These are phyloP conservation scores for Novumbra hubbsi DNA, from an alignment of 2,797 vertebrate species.

Conservation along the genomic window DNA sequence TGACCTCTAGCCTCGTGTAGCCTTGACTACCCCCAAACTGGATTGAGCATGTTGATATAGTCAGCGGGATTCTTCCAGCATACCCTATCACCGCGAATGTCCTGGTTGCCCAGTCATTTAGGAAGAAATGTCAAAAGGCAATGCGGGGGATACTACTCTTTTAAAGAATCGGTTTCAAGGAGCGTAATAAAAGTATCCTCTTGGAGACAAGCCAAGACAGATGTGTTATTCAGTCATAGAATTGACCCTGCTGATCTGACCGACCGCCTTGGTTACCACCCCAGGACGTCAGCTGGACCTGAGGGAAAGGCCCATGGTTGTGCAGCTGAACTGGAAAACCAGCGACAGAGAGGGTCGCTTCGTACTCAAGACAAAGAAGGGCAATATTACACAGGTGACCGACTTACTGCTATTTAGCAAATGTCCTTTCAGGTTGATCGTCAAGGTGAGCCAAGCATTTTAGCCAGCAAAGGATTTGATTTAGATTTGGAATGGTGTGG, in stretches of 20 bases:
- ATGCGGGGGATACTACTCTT: too few relatives aligned
- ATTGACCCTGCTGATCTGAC: not conserved
- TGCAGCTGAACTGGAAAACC: slow-evolving; percentile 89
- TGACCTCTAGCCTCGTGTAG: too few relatives aligned
- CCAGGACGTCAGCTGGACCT: slow-evolving; percentile 83
- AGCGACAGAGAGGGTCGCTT: slow-evolving; percentile 86
- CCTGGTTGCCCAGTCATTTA: too few relatives aligned
- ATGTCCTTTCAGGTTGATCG: not conserved
- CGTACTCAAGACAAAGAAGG: slow-evolving; percentile 85
- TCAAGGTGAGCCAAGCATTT: not conserved
- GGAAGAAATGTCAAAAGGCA: too few relatives aligned
- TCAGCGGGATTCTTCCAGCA: too few relatives aligned
- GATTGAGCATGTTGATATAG: too few relatives aligned
- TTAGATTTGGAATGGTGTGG: not conserved
- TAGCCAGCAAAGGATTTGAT: not conserved
- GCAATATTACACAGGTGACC: slow-evolving; percentile 75
- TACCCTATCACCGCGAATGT: too few relatives aligned
- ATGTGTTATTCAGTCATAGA: not conserved
- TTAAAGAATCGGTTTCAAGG: too few relatives aligned
- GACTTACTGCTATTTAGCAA: not conserved
- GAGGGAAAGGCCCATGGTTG: slow-evolving; percentile 86
- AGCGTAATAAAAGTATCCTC: not conserved
- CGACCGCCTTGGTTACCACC: slow-evolving; percentile 17
- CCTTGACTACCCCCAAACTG: too few relatives aligned
- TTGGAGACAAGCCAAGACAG: not conserved